Evolutionary conservation across 2,797 vertebrate genomes (phyloP), one percentile per base, ranked within the genome.

Genomic region (Chiloscyllium punctatum): DNA sequence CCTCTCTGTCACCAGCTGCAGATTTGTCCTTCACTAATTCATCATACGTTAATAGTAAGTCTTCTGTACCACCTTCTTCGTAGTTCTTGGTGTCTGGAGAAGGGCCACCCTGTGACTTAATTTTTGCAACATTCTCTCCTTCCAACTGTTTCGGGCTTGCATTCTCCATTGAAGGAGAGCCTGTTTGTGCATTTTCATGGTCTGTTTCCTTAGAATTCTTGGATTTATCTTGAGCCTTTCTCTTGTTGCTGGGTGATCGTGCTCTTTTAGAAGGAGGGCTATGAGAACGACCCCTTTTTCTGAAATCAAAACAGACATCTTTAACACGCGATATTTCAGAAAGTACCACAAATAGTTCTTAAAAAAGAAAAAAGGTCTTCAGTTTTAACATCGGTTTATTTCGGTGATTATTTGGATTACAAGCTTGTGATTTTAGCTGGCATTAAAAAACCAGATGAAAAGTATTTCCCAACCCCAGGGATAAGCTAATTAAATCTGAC

Each of bases 181-280:
- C 94, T 16, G 51, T 15, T 48, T 94, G 42, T 53, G 66, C 8
- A 30, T 30, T 94, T 48, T 95, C 94, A 18, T 77, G 27, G 71
- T 77, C 94, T 1, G 94, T 33, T 77, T 9, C 71, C 27, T 51
- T 53, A 3, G 94, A 74, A 74, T 30, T 74, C 25, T 77, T 53
- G 30, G 71, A n/a, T 74, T 77, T 95, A 21, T 95, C 94, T 77
- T 95, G 94, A 95, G 94, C 94, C 48, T 95, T 95, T 95, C 71
- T 95, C 94, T 95, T 95, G 77, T 18, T 51, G 94, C 71, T 95
- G 57, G 94, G 94, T 3, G 94, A 95, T 72, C 71, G 71, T 77
- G 48, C 71, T 95, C 48, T 57, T 74, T 77, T 95, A n/a, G 71
- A 74, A 48, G 92, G 42, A 95, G 92, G 92, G 6, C 94, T 95